A percentile compares a stretch with the other conserved stretches of the same genome.
These are phyloP conservation scores for Glaucidium brasilianum DNA, from an alignment of 2,113 vertebrate genomes.

Conservation along the genomic window DNA sequence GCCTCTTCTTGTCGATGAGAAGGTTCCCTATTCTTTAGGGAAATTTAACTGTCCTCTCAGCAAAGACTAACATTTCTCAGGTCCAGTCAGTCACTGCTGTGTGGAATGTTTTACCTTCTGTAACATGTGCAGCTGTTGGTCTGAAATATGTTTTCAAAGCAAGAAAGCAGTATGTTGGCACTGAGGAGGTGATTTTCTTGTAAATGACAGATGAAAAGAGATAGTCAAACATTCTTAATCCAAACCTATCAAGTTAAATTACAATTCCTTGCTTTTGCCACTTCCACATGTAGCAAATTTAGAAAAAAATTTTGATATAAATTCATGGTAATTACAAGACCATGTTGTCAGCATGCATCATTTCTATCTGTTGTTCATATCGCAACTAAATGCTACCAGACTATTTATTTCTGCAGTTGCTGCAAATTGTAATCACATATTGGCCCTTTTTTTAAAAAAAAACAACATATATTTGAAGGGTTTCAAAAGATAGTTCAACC, in stretches of 20 bases:
- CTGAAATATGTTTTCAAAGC: background rate
- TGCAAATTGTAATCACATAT: background rate
- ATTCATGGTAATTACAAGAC: background rate
- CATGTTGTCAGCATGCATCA: background rate
- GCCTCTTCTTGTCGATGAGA: background rate
- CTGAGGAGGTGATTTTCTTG: background rate
- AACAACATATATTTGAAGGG: background rate
- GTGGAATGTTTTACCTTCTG: background rate
- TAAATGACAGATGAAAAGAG: background rate
- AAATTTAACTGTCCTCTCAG: conserved; percentile 30
- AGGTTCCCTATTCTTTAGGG: background rate
- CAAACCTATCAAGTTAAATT: background rate
- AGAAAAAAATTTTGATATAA: background rate
- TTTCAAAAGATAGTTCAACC: background rate
- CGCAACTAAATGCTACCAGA: conserved; percentile 1
- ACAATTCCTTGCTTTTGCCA: background rate
- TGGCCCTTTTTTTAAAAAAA: background rate
- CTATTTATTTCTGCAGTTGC: background rate
- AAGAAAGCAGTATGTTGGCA: background rate
- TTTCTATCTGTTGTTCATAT: background rate
- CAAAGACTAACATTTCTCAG: background rate
- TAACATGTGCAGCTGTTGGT: background rate
- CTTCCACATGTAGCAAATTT: background rate
- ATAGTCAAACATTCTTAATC: background rate
- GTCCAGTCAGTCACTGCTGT: background rate